Evolutionary conservation across 2,888 invertebrate genomes (phyloP).

Genomic region (Nezara viridula): DNA sequence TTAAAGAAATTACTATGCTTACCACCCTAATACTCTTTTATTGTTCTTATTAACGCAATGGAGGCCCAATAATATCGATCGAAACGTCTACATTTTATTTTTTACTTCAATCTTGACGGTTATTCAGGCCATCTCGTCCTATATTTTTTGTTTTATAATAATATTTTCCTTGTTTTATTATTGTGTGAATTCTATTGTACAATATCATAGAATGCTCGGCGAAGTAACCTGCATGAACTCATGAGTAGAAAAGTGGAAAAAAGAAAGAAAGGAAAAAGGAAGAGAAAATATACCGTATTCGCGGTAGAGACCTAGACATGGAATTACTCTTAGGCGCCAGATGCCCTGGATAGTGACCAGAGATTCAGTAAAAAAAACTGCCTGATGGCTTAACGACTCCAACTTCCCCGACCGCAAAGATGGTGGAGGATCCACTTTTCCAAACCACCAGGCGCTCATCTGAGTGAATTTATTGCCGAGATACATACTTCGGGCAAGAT

Average conservation of each 20-base stretch:
- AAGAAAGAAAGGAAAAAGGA: background rate
- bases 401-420: background rate
- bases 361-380: conserved; percentile 11
- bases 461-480: background rate
- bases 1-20: too few species aligned
- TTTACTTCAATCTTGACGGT: background rate
- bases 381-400: background rate
- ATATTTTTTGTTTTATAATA: background rate
- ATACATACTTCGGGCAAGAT: too few species aligned
- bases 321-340: background rate
- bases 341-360: background rate
- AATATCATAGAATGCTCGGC: too few species aligned
- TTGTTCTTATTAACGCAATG: too few species aligned
- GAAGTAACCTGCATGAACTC: background rate
- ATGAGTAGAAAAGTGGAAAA: background rate
- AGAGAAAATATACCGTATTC: background rate
- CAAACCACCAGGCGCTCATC: background rate
- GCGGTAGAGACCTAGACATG: background rate
- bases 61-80: too few species aligned
- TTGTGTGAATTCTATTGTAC: background rate
- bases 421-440: background rate
- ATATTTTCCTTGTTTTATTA: background rate
- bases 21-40: too few species aligned
- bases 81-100: background rate
- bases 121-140: too few species aligned